Evolutionary conservation across 2,113 vertebrate species (phyloP).

Genomic region (human): DNA sequence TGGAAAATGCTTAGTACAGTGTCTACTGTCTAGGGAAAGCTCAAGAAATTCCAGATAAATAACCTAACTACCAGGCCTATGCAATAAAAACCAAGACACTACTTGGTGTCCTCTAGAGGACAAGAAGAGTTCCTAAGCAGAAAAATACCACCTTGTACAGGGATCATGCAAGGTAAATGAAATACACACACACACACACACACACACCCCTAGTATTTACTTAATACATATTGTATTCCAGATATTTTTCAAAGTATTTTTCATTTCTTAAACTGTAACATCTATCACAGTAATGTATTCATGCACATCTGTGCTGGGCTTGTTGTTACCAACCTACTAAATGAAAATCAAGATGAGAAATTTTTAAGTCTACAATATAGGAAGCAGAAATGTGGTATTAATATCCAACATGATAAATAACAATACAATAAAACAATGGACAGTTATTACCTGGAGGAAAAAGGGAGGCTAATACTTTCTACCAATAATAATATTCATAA

Average conservation of each 20-base stretch:
- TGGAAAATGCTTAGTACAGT: not conserved
- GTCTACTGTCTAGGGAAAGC: not conserved
- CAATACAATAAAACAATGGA: not conserved
- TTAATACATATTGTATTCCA: not conserved
- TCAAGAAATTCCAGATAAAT: conserved; percentile 11
- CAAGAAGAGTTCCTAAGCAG: not conserved
- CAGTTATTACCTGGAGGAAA: not conserved
- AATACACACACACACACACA: not conserved
- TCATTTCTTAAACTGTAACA: not conserved
- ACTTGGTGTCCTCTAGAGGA: not conserved
- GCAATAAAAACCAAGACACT: not conserved
- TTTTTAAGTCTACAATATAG: not conserved
- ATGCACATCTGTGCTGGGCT: not conserved
- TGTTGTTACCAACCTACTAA: not conserved
- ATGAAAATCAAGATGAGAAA: not conserved
- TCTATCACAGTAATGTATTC: not conserved
- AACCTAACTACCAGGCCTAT: not conserved
- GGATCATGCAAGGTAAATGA: not conserved
- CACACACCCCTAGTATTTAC: not conserved
- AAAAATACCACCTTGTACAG: not conserved
- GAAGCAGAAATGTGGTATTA: not conserved
- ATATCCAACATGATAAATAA: not conserved
- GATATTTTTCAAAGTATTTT: not conserved
- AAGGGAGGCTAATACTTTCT: not conserved
- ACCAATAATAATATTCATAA: not conserved